Evolutionary conservation across 2,113 vertebrate species (phyloP).

Genomic region (Saimiri boliviensis): DNA sequence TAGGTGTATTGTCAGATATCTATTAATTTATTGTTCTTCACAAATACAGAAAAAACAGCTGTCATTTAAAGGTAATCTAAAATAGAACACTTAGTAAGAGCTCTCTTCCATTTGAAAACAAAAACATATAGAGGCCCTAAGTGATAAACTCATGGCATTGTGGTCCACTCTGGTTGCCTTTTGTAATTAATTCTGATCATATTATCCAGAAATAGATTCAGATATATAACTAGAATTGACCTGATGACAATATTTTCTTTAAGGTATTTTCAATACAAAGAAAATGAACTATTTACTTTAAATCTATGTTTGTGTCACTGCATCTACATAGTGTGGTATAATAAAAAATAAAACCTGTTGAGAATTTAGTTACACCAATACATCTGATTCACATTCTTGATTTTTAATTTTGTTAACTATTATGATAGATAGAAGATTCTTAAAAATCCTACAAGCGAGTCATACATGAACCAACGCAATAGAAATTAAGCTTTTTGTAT

Average conservation of each 20-base stretch:
- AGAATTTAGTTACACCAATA: neutral
- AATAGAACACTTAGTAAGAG: neutral
- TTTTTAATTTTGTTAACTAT: neutral
- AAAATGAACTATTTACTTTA: slow-evolving; percentile 56
- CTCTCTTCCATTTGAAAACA: neutral
- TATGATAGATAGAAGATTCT: neutral
- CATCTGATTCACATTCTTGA: neutral
- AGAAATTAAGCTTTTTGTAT: neutral
- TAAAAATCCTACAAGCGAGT: neutral
- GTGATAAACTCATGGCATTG: neutral
- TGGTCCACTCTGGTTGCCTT: neutral
- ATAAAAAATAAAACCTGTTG: neutral
- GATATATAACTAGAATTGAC: slow-evolving; percentile 61
- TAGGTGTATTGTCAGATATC: neutral
- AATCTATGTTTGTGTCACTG: neutral
- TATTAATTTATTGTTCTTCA: neutral
- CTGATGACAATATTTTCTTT: neutral
- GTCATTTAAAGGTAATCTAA: neutral
- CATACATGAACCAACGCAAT: neutral
- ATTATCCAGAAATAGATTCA: slow-evolving; percentile 57
- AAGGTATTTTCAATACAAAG: slow-evolving; percentile 14
- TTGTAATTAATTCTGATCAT: neutral
- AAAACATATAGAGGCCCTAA: neutral
- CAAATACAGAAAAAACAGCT: neutral
- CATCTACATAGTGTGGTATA: neutral